Conservation (phyloP, 2,797 vertebrate species). For the Siniperca undulata region DNA sequence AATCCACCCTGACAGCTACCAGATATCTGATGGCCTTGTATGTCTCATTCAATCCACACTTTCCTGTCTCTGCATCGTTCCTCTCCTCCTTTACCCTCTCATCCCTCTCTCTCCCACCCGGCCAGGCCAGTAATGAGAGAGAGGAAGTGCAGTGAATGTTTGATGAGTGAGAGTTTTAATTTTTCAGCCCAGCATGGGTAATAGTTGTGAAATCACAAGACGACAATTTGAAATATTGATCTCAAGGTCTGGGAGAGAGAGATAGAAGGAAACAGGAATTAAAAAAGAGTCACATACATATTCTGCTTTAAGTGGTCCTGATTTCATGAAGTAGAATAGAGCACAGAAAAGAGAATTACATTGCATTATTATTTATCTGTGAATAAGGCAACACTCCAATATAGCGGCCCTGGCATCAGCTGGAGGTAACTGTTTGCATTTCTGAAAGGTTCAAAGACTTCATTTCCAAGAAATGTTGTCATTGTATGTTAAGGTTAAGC, state of each 20-base stretch:
- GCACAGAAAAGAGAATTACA: not conserved
- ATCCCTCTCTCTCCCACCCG: not conserved
- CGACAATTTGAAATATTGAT: slow-evolving; percentile 59
- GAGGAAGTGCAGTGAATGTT: slow-evolving; percentile 42
- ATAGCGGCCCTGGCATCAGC: not conserved
- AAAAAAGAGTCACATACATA: not conserved
- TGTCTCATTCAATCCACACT: slow-evolving; percentile 8
- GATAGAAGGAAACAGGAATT: not conserved
- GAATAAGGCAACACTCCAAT: not conserved
- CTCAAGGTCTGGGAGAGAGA: slow-evolving; percentile 47
- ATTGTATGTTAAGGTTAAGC: not conserved
- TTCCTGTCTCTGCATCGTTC: not conserved
- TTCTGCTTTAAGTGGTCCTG: not conserved
- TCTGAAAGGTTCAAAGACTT: not conserved
- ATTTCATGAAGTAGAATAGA: not conserved
- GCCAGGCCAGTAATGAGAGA: slow-evolving; percentile 34
- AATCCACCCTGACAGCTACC: not conserved
- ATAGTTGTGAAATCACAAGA: slow-evolving; percentile 59
- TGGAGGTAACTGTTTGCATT: not conserved
- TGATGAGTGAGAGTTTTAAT: slow-evolving; percentile 49
- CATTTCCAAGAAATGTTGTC: not conserved
- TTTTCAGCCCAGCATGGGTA: slow-evolving; percentile 42
- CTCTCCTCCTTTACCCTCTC: not conserved
- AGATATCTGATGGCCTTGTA: not conserved
- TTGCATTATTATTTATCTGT: not conserved